Evolutionary conservation across 2,113 vertebrate species (phyloP).

Genomic region (Dicaeum eximium): DNA sequence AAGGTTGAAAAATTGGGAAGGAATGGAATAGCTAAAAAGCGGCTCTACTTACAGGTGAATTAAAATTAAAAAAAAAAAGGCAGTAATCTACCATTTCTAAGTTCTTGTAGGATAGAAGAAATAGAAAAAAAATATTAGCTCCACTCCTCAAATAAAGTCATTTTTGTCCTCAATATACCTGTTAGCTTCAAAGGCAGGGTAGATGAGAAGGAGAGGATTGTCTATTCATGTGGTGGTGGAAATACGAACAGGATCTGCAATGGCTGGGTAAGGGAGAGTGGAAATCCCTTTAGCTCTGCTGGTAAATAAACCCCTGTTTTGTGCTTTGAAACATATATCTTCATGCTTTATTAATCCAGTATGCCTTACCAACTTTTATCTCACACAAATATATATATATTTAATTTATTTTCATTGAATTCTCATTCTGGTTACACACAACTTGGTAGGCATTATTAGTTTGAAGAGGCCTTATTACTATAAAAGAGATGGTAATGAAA

Average conservation of each 20-base stretch:
- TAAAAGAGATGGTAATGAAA: slow-evolving; percentile 14
- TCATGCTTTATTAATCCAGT: not conserved
- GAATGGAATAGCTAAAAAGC: not conserved
- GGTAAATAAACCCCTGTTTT: not conserved
- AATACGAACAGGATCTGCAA: not conserved
- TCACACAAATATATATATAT: not conserved
- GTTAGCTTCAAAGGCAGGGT: not conserved
- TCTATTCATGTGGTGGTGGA: not conserved
- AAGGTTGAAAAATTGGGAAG: not conserved
- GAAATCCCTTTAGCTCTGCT: not conserved
- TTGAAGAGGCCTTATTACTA: not conserved
- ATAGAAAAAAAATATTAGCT: not conserved
- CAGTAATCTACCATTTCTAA: not conserved
- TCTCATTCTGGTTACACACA: not conserved
- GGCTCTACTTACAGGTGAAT: not conserved
- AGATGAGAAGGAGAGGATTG: not conserved
- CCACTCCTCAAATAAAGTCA: not conserved
- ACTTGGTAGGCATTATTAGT: not conserved
- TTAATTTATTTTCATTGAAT: not conserved
- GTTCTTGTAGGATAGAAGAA: not conserved
- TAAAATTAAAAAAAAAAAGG: not conserved
- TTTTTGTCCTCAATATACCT: not conserved
- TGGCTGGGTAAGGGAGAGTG: not conserved
- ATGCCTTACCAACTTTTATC: not conserved
- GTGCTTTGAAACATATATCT: not conserved